These are phyloP conservation scores for Amniataba percoides DNA, from an alignment of 2,797 vertebrate genomes.

Conservation along the genomic window DNA sequence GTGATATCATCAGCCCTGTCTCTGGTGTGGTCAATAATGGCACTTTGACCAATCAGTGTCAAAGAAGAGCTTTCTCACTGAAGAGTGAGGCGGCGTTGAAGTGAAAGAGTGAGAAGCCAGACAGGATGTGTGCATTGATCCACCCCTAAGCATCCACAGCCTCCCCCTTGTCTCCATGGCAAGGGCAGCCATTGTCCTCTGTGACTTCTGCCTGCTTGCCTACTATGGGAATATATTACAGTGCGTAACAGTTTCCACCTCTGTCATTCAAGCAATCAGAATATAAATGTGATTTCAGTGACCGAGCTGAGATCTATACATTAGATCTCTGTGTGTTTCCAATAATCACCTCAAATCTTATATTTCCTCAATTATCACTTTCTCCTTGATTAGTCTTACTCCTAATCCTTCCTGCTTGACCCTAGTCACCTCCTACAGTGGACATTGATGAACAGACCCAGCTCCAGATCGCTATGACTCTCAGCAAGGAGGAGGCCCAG, in stretches of 20 bases:
- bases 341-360: slow-evolving; percentile 26
- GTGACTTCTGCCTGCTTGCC: slow-evolving; percentile 35
- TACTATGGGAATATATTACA: slow-evolving; percentile 17
- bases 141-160: slow-evolving; percentile 44
- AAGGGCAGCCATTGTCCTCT: slow-evolving; percentile 56
- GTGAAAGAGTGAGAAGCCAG: slow-evolving; percentile 64
- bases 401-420: slow-evolving; percentile 66
- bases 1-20: slow-evolving; percentile 60
- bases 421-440: slow-evolving; percentile 77
- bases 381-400: slow-evolving; percentile 50
- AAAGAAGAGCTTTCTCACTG: slow-evolving; percentile 25
- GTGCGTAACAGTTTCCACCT: slow-evolving; percentile 2
- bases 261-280: slow-evolving; percentile 18
- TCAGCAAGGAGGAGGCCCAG: slow-evolving; percentile 85
- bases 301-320: slow-evolving; percentile 17
- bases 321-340: slow-evolving; percentile 27
- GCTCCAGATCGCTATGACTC: slow-evolving; percentile 91
- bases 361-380: slow-evolving; percentile 25
- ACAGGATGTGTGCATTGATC: slow-evolving; percentile 81
- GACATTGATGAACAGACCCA: slow-evolving; percentile 94
- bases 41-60: slow-evolving; percentile 62
- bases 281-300: not conserved
- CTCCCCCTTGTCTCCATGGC: slow-evolving; percentile 33
- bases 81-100: slow-evolving; percentile 47
- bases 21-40: slow-evolving; percentile 68